Evolutionary conservation across 2,113 vertebrate genomes (phyloP).

Genomic region (Nothoprocta perdicaria): DNA sequence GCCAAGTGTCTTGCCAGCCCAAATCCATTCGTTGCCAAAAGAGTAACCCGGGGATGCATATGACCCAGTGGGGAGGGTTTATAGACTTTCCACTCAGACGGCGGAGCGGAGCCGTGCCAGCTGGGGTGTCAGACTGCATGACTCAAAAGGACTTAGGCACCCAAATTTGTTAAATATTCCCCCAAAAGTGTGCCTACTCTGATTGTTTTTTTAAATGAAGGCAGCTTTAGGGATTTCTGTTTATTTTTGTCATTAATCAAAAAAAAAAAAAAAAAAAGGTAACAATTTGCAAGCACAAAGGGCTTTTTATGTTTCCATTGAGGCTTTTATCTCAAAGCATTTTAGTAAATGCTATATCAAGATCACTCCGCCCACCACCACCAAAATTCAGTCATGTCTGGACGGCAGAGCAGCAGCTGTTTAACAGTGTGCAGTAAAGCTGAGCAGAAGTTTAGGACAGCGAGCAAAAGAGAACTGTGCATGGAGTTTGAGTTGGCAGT

Average conservation of each 20-base stretch:
- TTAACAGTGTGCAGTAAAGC: background rate
- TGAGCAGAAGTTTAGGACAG: constrained; percentile 35
- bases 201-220: background rate
- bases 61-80: background rate
- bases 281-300: constrained; percentile 46
- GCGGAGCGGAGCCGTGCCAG: background rate
- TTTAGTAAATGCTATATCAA: constrained; percentile 50
- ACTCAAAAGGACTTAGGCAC: background rate
- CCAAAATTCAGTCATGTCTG: background rate
- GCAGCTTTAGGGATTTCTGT: constrained; percentile 13
- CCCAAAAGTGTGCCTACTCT: background rate
- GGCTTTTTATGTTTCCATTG: constrained; percentile 19
- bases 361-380: background rate
- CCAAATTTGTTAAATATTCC: background rate
- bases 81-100: background rate
- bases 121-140: constrained; percentile 9
- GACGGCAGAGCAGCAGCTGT: constrained; percentile 32
- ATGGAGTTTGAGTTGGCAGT: background rate
- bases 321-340: constrained; percentile 40
- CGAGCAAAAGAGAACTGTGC: background rate
- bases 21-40: background rate
- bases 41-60: background rate
- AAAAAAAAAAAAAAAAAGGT: constrained; percentile 35
- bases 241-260: constrained; percentile 52
- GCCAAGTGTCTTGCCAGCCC: constrained; percentile 16